These are phyloP conservation scores for Himalopsyche kuldschensis DNA, from an alignment of 2,888 invertebrate genomes.

Conservation along the genomic window DNA sequence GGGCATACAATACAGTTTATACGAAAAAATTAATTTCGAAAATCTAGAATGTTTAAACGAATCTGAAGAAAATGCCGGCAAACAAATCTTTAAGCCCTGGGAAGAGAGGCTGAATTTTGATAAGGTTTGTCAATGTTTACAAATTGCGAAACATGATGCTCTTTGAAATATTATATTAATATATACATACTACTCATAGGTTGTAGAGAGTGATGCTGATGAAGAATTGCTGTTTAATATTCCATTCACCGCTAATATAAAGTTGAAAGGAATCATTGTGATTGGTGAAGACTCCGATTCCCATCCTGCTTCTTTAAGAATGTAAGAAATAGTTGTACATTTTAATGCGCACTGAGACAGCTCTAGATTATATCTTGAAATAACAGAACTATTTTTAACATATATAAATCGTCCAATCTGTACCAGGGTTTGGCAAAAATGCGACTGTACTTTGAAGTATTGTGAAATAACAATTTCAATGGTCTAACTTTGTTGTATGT, in stretches of 20 bases:
- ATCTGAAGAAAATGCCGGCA: conserved; percentile 80
- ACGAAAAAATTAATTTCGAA: conserved; percentile 83
- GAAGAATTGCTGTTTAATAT: conserved; percentile 95
- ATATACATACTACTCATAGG: conserved; percentile 57
- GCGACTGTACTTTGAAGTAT: too few relatives aligned
- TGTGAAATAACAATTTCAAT: too few relatives aligned
- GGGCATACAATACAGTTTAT: conserved; percentile 82
- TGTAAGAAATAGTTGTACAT: conserved; percentile 65
- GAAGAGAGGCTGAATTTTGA: conserved; percentile 77
- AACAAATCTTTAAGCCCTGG: conserved; percentile 89
- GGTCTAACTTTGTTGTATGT: too few relatives aligned
- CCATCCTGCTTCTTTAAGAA: conserved; percentile 83
- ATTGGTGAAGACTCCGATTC: conserved; percentile 85
- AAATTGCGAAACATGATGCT: not conserved
- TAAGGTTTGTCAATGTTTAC: conserved; percentile 58
- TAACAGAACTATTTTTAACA: too few relatives aligned
- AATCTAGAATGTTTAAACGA: conserved; percentile 93
- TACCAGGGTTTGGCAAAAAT: too few relatives aligned
- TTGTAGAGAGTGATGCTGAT: conserved; percentile 94
- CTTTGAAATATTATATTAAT: too few relatives aligned
- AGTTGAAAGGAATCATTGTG: conserved; percentile 90
- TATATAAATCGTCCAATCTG: too few relatives aligned
- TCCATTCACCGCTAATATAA: conserved; percentile 94
- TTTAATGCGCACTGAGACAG: too few relatives aligned
- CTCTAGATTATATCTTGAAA: too few relatives aligned